Evolutionary conservation across 1,140 invertebrate species (phyloP), one percentile per base, ranked within the genome.

Genomic region (Streblospio benedicti): DNA sequence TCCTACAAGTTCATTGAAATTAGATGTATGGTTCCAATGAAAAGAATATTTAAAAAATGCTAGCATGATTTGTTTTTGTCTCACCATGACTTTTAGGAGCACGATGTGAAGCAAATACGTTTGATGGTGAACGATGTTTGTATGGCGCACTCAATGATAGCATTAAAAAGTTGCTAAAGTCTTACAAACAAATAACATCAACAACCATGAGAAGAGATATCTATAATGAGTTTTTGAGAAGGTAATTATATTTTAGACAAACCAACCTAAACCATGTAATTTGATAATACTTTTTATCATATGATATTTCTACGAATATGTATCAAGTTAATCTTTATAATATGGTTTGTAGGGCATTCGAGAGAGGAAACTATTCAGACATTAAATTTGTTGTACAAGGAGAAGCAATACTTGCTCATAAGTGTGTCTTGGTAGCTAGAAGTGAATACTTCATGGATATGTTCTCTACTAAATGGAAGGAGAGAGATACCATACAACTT

Each of bases 51-150:
- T n/a, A n/a, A n/a, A n/a, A n/a, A n/a, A n/a, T n/a, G n/a, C n/a
- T n/a, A n/a, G n/a, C n/a, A n/a, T n/a, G n/a, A n/a, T n/a, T n/a
- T n/a, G n/a, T n/a, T n/a, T n/a, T n/a, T n/a, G n/a, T n/a, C n/a
- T n/a, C n/a, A n/a, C n/a, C n/a, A n/a, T n/a, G n/a, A n/a, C n/a
- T 23, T 60, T 6, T 33, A 79, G 77, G 82, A 33, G 82, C 82
- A 5, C 67, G 74, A 47, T 83, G 82, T 76, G 81, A 83, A 62
- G 79, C 80, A 0, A 82, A 82, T 61, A 83, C 82, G 20, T 83
- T 83, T 74, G 82, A 83, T 71, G 82, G 82, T 1, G 82, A 83
- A 67, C 66, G 82, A 31, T 83, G 82, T 70, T 61, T 83, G 9
- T 83, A 83, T 69, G 82, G 82, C 20, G 81, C 82, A 27, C 68